Percentiles rank a stretch among this genome's conserved stretches.
Evolutionary conservation across 2,797 vertebrate genomes (phyloP).

Genomic region (Protosalanx chinensis): DNA sequence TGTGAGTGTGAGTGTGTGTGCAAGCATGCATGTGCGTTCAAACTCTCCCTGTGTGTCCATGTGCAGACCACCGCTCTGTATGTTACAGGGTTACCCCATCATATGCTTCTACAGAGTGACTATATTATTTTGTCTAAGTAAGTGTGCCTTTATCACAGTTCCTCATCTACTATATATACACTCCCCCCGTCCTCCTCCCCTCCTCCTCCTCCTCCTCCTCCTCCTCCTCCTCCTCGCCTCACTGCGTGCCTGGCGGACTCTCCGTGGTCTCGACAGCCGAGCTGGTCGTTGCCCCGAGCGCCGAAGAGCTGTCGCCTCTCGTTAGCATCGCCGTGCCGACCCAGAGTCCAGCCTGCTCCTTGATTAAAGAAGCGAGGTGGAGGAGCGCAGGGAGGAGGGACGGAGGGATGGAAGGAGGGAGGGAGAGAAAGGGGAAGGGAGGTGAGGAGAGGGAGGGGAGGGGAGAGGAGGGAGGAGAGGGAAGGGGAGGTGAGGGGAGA

Average conservation of each 20-base stretch:
- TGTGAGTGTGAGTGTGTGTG: constrained; percentile 31
- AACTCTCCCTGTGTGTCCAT: neutral
- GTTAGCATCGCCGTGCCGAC: constrained; percentile 75
- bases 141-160: constrained; percentile 33
- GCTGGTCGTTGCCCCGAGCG: constrained; percentile 79
- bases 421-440: constrained; percentile 3
- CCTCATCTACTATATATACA: constrained; percentile 48
- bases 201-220: constrained; percentile 30
- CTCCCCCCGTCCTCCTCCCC: constrained; percentile 21
- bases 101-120: neutral
- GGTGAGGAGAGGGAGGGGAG: constrained; percentile 1
- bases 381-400: constrained; percentile 13
- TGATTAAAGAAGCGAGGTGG: constrained; percentile 75
- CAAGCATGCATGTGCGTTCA: constrained; percentile 11
- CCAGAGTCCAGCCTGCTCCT: constrained; percentile 72
- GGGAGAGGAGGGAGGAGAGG: constrained; percentile 7
- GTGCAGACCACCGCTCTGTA: neutral
- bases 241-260: constrained; percentile 80
- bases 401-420: neutral
- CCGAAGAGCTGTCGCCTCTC: constrained; percentile 78
- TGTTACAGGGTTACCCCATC: too few relatives aligned
- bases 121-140: neutral
- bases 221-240: constrained; percentile 71
- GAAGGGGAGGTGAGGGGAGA: neutral
- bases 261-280: constrained; percentile 76